Evolutionary conservation across 2,797 vertebrate species (phyloP), one percentile per base, ranked within the genome.

Genomic region (Anguilla obscura): DNA sequence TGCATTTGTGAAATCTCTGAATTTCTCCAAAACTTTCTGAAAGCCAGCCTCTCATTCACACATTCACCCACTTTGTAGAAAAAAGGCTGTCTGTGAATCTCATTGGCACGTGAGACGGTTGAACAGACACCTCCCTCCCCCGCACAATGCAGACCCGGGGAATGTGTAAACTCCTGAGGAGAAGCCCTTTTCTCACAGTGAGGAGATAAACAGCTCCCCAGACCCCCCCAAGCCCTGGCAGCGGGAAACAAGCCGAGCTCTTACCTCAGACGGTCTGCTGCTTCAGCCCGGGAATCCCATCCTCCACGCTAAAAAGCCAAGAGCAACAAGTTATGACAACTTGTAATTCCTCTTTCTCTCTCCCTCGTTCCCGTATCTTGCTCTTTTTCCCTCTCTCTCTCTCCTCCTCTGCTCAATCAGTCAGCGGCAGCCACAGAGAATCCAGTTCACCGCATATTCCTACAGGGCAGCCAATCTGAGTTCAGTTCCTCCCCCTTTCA

Each of bases 291-390:
- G 92, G 90, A 93, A 91, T 91, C 94, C 92, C 96, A 94, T 93
- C 91, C 91, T 94, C 92, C 90, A 74, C 89, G 86, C 89, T 6
- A 86, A 91, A 79, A 91, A 91, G 91, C 91, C 93, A 92, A 93
- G 89, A 94, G 92, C 94, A 96, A 95, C 95, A 96, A 96, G 96
- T 95, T 93, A 94, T 93, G 93, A 94, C 89, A 93, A 86, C 92
- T 91, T 89, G 87, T 60, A 91, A 92, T 91, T 93, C 88, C 92
- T 92, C 92, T 86, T 89, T 85, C 92, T 86, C 93, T 94, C 92
- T 79, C 91, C 87, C 90, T 92, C 92, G 89, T 90, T 91, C 89
- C 86, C 80, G 52, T 80, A 48, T 63, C 48, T 92, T 88, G 86
- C 88, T 89, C 90, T n/a, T 92, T 93, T 91, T 86, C 90, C 94